Base-by-base conservation (phyloP, 1,140 invertebrate genomes). In the Saccostrea echinata region DNA sequence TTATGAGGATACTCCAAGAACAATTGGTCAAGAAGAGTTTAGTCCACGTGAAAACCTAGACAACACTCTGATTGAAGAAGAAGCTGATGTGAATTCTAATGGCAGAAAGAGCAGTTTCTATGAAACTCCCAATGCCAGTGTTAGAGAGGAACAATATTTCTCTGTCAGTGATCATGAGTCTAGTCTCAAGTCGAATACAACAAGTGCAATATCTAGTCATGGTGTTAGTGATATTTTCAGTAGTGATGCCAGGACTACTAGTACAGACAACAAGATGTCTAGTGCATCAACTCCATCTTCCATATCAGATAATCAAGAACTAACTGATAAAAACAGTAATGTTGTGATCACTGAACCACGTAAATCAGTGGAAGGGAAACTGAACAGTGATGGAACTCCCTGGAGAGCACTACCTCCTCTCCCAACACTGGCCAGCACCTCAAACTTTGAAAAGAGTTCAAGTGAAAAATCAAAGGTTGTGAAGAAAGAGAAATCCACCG, bases 71-170 rank as follows among this genome's bases (percentile, higher is more conserved):
- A 87, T 87, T 35, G 88, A 90, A 27, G 87, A 91, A 35, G 76
- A 57, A n/a, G 52, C 53, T 43, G 64, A 33, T 0, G 27, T 57
- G 27, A 64, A 57, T 61, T 82, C 80, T 52, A 35, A 84, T 27
- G 87, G 81, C n/a, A 88, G 86, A 4, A 87, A 87, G 43, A 92
- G 88, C 33, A 93, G 92, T 88, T 33, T 91, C 21, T 93, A 93
- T 90, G 68, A 86, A 84, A 93, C 92, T n/a, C 92, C 91, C 0
- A 88, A 92, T 88, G 85, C 86, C n/a, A 92, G 91, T 90, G 81
- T 90, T n/a, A 89, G 86, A 71, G 90, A 92, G 71, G 84, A 83
- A 80, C 88, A 33, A 55, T 86, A 76, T 68, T 71, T 51, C 30
- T 85, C 51, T 84, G 85, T 84, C 16, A 86, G 76, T 85, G 88